Conservation (phyloP, 2,113 vertebrate species). For the Rutilus rutilus region DNA sequence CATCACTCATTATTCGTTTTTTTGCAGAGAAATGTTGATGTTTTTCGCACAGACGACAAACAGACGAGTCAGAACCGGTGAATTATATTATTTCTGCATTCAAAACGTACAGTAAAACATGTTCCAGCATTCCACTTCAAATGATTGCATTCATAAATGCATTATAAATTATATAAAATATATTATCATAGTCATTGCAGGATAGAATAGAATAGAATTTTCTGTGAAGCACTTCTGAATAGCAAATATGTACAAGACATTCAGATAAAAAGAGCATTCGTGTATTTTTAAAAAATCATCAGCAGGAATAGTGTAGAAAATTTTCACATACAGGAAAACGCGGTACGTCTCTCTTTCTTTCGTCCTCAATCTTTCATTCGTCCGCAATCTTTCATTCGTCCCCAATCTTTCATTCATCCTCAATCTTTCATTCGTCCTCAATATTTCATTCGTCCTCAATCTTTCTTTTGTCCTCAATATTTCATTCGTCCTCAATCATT, state of each 20-base stretch:
- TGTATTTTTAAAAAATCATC: constrained; percentile 54
- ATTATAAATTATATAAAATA: constrained; percentile 70
- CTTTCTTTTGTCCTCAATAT: too few relatives aligned
- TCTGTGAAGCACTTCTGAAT: constrained; percentile 52
- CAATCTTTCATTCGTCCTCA: too few relatives aligned
- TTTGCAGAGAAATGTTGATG: too few relatives aligned
- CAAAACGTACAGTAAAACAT: background rate
- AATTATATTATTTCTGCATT: constrained; percentile 12
- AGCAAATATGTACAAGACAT: constrained; percentile 56
- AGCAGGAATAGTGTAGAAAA: constrained; percentile 52
- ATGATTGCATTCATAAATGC: constrained; percentile 58
- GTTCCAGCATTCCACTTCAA: constrained; percentile 42
- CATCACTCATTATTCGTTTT: too few relatives aligned
- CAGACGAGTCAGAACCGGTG: background rate
- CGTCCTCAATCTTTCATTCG: too few relatives aligned
- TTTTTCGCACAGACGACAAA: background rate
- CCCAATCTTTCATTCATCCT: too few relatives aligned
- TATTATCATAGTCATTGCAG: constrained; percentile 7
- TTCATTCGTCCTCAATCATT: too few relatives aligned
- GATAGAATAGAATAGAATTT: constrained; percentile 61
- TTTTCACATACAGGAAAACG: background rate
- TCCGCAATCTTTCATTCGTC: too few relatives aligned
- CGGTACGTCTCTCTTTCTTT: too few relatives aligned
- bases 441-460: too few relatives aligned
- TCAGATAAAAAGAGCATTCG: constrained; percentile 19